Evolutionary conservation across 2,113 vertebrate genomes (phyloP).

Genomic region (Nothobranchius kuhntae): DNA sequence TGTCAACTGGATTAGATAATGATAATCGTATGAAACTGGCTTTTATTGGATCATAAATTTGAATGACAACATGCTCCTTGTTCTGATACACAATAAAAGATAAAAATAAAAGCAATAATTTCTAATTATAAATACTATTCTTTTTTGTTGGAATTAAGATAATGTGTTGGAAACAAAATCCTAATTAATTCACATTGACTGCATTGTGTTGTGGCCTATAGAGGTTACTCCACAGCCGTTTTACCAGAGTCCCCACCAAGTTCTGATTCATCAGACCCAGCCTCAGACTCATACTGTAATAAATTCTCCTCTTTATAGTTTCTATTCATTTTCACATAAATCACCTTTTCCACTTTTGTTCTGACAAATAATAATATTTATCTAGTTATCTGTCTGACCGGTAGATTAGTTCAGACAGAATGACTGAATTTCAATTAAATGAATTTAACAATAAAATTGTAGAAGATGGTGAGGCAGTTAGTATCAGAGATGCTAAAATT

Average conservation of each 20-base stretch:
- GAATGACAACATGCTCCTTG: background rate
- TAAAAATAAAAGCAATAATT: background rate
- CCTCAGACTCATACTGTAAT: background rate
- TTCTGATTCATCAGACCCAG: background rate
- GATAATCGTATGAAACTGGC: background rate
- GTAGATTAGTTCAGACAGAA: too few species aligned
- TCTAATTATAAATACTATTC: background rate
- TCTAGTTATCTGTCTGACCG: too few species aligned
- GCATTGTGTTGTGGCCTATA: conserved; percentile 5
- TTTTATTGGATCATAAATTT: background rate
- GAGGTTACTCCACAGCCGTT: conserved; percentile 4
- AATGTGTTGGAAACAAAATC: background rate
- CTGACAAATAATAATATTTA: too few species aligned
- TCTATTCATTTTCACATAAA: background rate
- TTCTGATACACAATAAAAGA: too few species aligned
- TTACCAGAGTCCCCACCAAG: background rate
- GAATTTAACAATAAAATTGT: too few species aligned
- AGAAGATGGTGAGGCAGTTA: too few species aligned
- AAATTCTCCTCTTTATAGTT: background rate
- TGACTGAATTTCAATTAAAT: too few species aligned
- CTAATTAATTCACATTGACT: conserved; percentile 10
- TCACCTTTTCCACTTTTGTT: background rate
- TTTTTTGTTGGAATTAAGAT: background rate
- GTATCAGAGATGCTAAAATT: too few species aligned
- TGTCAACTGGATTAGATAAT: background rate